These are phyloP conservation scores for Bathybates hornii DNA, from an alignment of 2,113 vertebrate genomes.

Conservation along the genomic window DNA sequence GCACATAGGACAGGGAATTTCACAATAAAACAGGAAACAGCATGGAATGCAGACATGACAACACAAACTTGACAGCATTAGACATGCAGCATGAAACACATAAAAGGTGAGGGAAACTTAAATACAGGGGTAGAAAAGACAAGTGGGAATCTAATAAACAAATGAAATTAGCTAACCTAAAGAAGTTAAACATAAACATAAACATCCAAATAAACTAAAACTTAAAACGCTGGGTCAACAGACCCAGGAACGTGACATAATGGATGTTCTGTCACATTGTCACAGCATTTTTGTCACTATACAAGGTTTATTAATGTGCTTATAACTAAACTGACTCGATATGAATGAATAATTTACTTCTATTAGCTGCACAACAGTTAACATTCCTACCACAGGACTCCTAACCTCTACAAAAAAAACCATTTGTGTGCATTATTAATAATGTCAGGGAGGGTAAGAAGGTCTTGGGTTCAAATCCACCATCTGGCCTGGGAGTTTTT, in stretches of 20 bases:
- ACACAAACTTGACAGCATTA: neutral
- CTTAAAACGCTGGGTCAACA: neutral
- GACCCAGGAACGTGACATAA: neutral
- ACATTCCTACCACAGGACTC: neutral
- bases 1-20: neutral
- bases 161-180: neutral
- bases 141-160: neutral
- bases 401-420: rapidly evolving
- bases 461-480: neutral
- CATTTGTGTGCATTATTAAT: neutral
- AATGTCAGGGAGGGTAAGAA: neutral
- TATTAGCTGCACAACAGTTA: neutral
- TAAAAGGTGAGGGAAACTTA: neutral
- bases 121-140: neutral
- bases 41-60: neutral
- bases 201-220: neutral
- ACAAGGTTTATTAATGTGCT: neutral
- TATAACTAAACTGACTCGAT: neutral
- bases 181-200: neutral
- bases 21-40: neutral
- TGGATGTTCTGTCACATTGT: neutral
- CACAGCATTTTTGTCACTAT: neutral
- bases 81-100: neutral
- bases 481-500: neutral
- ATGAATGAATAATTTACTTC: neutral